These are phyloP conservation scores for Helleia helle DNA, from an alignment of 2,888 invertebrate genomes.

Conservation along the genomic window DNA sequence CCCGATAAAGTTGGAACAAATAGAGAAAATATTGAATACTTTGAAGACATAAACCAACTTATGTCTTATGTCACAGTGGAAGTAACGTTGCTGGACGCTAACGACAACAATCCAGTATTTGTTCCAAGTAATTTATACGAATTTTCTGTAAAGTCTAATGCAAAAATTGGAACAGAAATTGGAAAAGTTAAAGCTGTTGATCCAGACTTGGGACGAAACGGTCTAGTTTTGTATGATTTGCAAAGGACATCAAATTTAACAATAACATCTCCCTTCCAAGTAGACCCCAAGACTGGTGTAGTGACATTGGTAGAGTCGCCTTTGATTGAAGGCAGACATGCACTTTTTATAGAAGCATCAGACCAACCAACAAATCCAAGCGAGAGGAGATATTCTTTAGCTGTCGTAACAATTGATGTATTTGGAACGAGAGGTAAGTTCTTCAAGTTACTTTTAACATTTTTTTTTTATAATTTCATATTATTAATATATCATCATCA, in stretches of 20 bases:
- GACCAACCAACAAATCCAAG: constrained; percentile 90
- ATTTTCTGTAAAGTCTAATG: constrained; percentile 80
- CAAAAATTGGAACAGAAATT: constrained; percentile 79
- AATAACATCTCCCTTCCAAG: constrained; percentile 78
- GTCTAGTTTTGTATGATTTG: constrained; percentile 82
- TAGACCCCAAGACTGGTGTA: constrained; percentile 81
- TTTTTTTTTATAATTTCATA: not conserved
- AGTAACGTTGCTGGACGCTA: constrained; percentile 89
- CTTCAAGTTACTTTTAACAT: not conserved
- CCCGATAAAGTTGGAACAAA: constrained; percentile 57
- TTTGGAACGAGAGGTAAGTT: constrained; percentile 64
- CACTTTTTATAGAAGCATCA: constrained; percentile 87
- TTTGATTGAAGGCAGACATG: constrained; percentile 81
- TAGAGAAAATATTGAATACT: constrained; percentile 55
- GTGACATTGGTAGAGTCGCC: constrained; percentile 79
- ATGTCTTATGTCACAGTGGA: constrained; percentile 81
- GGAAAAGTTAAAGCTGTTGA: constrained; percentile 88
- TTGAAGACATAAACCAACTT: constrained; percentile 49
- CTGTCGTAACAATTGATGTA: constrained; percentile 89
- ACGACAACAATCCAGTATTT: constrained; percentile 93
- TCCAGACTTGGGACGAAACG: constrained; percentile 83
- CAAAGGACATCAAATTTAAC: constrained; percentile 80
- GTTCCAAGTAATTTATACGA: constrained; percentile 88
- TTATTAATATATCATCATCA: no score
- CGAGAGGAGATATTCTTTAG: constrained; percentile 85